Conservation (phyloP, 2,888 invertebrate genomes). For the Heliconius erato region DNA sequence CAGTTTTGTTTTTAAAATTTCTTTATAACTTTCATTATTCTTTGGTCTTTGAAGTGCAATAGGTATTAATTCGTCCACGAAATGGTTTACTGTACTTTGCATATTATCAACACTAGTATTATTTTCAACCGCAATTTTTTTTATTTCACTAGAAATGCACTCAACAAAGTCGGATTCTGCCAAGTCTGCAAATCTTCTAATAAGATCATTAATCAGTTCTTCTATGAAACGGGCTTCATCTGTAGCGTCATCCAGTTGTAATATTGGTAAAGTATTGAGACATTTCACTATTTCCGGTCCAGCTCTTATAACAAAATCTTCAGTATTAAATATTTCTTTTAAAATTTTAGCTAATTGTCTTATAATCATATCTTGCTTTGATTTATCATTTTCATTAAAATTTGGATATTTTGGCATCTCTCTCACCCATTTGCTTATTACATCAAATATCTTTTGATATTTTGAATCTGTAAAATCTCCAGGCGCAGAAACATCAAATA, state of each 20-base stretch:
- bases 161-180: conserved; percentile 30
- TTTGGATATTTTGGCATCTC: conserved; percentile 38
- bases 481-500: background rate
- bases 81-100: conserved; percentile 23
- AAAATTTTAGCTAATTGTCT: conserved; percentile 31
- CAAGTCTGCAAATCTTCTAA: conserved; percentile 24
- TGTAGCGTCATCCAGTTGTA: conserved; percentile 30
- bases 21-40: conserved; percentile 26
- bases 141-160: conserved; percentile 20
- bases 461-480: conserved; percentile 14
- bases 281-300: conserved; percentile 39
- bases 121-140: conserved; percentile 22
- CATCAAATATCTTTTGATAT: conserved; percentile 24
- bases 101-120: background rate
- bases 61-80: conserved; percentile 16
- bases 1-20: conserved; percentile 29
- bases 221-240: conserved; percentile 28
- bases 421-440: conserved; percentile 38
- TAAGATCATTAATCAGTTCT: conserved; percentile 39
- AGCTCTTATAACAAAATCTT: conserved; percentile 38
- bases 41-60: conserved; percentile 11
- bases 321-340: conserved; percentile 23
- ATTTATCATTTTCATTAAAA: conserved; percentile 33
- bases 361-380: conserved; percentile 22
- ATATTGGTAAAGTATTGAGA: conserved; percentile 43